A percentile compares a stretch with the other conserved stretches of the same genome.
These are phyloP conservation scores for Amblyjoppa proteus DNA, from an alignment of 2,888 invertebrate genomes.

Conservation along the genomic window DNA sequence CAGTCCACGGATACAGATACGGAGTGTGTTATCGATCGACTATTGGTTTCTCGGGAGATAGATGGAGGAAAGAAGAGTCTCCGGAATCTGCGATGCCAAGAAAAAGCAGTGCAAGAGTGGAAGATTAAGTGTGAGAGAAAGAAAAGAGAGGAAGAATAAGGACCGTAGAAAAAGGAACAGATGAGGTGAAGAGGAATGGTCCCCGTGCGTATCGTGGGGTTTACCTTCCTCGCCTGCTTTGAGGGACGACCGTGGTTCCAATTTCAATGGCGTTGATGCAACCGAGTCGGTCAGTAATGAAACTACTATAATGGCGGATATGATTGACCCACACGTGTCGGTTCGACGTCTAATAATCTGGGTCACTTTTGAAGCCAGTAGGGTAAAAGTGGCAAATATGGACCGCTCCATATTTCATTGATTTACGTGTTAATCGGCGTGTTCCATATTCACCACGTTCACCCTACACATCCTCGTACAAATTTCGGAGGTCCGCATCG, in stretches of 20 bases:
- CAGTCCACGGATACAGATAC: constrained; percentile 46
- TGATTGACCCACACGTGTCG: background rate
- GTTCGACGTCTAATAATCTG: background rate
- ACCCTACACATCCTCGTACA: background rate
- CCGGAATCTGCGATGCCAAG: constrained; percentile 20
- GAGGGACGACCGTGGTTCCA: background rate
- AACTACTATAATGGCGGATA: background rate
- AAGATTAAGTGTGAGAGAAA: constrained; percentile 18
- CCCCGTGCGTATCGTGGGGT: constrained; percentile 1
- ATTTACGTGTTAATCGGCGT: too few species aligned
- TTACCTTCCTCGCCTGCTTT: constrained; percentile 4
- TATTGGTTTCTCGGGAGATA: constrained; percentile 59
- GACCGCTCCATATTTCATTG: too few species aligned
- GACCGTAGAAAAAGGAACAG: constrained; percentile 48
- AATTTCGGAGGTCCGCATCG: too few species aligned
- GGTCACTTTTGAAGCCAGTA: background rate
- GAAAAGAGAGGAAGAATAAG: constrained; percentile 25
- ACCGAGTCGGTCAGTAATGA: background rate
- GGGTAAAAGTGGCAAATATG: too few species aligned
- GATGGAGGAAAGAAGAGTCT: constrained; percentile 38
- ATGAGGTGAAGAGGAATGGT: constrained; percentile 23
- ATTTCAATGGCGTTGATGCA: background rate
- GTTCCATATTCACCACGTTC: background rate
- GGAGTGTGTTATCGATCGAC: constrained; percentile 61
- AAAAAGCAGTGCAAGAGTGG: constrained; percentile 44